Evolutionary conservation across 1,140 invertebrate species (phyloP).

Genomic region (Ceratosolen solmsi): DNA sequence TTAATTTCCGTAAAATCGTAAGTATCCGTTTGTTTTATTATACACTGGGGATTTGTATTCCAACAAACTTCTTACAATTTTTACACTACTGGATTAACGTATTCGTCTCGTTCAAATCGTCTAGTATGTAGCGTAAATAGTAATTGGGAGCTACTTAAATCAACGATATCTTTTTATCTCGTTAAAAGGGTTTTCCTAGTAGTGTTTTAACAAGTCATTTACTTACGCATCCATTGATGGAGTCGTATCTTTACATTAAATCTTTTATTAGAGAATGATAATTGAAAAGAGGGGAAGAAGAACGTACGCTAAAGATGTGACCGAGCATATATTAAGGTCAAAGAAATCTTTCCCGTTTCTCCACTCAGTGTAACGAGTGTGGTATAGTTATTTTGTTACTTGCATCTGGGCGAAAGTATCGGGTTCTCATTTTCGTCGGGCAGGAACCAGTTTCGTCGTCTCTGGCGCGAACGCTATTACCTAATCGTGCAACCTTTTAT

Average conservation of each 20-base stretch:
- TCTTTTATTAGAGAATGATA: not conserved
- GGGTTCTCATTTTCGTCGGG: constrained; percentile 55
- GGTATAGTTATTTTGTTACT: constrained; percentile 39
- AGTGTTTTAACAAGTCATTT: not conserved
- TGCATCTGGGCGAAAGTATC: constrained; percentile 57
- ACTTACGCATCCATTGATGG: not conserved
- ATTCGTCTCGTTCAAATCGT: too few species aligned
- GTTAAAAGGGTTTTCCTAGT: too few species aligned
- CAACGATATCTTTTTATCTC: too few species aligned
- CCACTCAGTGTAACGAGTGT: constrained; percentile 26
- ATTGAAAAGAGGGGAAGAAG: too few species aligned
- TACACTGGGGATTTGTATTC: too few species aligned
- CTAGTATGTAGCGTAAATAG: too few species aligned
- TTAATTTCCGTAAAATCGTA: too few species aligned
- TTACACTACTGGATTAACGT: too few species aligned
- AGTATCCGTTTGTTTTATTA: too few species aligned
- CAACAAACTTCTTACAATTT: too few species aligned
- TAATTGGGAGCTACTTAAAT: too few species aligned
- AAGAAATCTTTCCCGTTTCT: constrained; percentile 65
- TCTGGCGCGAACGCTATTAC: not conserved
- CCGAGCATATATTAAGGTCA: constrained; percentile 68
- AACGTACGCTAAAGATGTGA: too few species aligned
- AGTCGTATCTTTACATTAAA: not conserved
- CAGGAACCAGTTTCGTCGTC: constrained; percentile 5
- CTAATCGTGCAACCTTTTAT: not conserved